Percentiles rank a stretch among this genome's conserved stretches.
Evolutionary conservation across 2,888 invertebrate genomes (phyloP).

Genomic region (Athripsodes cinereus): DNA sequence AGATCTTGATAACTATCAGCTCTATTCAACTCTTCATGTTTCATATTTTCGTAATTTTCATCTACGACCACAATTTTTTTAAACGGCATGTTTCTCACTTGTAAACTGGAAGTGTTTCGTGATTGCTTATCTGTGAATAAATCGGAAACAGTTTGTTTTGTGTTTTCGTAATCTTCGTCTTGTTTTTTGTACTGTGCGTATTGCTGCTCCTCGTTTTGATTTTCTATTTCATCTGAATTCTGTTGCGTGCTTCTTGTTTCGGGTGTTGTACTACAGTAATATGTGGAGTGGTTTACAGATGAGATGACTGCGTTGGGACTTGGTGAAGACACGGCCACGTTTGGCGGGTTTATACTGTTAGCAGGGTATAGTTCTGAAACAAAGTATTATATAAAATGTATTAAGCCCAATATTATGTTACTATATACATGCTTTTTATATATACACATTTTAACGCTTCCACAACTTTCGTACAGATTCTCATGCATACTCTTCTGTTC

Average conservation of each 20-base stretch:
- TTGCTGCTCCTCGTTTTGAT: constrained; percentile 1
- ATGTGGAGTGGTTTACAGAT: constrained; percentile 47
- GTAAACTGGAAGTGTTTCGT: constrained; percentile 4
- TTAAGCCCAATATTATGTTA: too few relatives aligned
- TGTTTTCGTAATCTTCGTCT: constrained; percentile 17
- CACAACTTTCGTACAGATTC: too few relatives aligned
- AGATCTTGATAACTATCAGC: constrained; percentile 6
- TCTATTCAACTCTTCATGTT: constrained; percentile 2
- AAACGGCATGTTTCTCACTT: constrained; percentile 19
- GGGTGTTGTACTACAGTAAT: constrained; percentile 36
- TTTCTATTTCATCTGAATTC: constrained; percentile 5
- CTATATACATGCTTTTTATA: too few relatives aligned
- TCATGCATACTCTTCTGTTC: too few relatives aligned
- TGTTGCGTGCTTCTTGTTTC: constrained; percentile 8
- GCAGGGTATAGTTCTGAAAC: constrained; percentile 19
- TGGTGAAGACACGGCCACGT: constrained; percentile 42
- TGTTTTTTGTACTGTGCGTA: constrained; percentile 11
- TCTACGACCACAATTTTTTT: constrained; percentile 22
- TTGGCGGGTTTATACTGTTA: constrained; percentile 7
- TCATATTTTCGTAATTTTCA: constrained; percentile 10
- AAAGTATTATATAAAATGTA: not conserved
- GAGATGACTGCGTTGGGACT: constrained; percentile 47
- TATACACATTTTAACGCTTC: too few relatives aligned
- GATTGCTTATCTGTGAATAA: constrained; percentile 20
- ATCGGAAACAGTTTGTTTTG: constrained; percentile 16